Base-by-base conservation (phyloP, 2,113 vertebrate genomes). In the Mellivora capensis region DNA sequence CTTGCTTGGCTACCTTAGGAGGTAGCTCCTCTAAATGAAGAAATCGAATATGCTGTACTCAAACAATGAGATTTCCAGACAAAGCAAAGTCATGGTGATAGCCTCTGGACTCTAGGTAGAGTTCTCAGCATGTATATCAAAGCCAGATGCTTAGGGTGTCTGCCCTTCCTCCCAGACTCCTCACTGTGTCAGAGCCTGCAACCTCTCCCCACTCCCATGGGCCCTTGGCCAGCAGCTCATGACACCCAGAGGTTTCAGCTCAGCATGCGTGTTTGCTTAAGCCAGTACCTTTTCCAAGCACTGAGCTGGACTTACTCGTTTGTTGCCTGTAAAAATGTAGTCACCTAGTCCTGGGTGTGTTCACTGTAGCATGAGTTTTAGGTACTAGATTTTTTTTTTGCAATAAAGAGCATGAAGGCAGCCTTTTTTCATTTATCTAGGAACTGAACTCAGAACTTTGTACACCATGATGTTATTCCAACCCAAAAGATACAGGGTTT, bases 11-110 rank as follows among this genome's bases (percentile, higher is more conserved):
- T 81, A 13, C 5, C 7, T 89, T 62, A 69, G 49, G 62, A 83
- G 89, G 37, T 81, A 7, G 34, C 23, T 44, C 31, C 27, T 93
- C 27, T 37, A 69, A 39, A 83, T 4, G 31, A 87, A 95, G 69
- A 93, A 42, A 84, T 47, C 39, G 57, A 76, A 54, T 69, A 25
- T 76, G 18, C 37, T 91, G 54, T 84, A 25, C 71, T 97, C 23
- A 82, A 94, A 72, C 47, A 37, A 42, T 39, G 90, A 93, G 31
- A 80, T 79, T 90, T 93, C 80, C 67, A 94, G 77, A 96, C 47
- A 90, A 95, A 95, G 76, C n/a, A 72, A 76, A 90, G 42, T 62
- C n/a, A 1, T 25, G 17, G 34, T 34, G 71, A 29, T 54, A 64
- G 42, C 69, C 87, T 87, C 59, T 91, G 42, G 64, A 59, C 6